These are phyloP conservation scores for Palloptera scutellata DNA, from an alignment of 2,888 invertebrate species.

Conservation along the genomic window DNA sequence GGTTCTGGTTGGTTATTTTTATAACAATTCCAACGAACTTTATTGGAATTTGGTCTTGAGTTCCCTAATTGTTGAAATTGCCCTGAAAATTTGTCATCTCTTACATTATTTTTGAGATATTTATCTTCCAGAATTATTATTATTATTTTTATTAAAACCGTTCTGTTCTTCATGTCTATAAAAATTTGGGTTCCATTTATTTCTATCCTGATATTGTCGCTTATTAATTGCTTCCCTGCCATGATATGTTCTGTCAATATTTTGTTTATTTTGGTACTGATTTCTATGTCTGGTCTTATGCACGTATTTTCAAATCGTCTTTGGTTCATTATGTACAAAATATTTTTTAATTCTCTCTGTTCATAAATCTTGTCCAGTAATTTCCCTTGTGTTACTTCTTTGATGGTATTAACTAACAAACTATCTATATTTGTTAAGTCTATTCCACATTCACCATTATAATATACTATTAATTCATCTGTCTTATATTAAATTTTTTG, in stretches of 20 bases:
- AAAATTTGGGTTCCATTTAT: too few species aligned
- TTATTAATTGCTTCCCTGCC: too few species aligned
- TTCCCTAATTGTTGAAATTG: constrained; percentile 1
- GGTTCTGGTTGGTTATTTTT: constrained; percentile 9
- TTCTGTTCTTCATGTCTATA: neutral
- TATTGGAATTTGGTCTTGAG: neutral
- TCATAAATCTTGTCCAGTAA: constrained; percentile 18
- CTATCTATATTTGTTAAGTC: constrained; percentile 3
- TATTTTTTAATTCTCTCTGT: neutral
- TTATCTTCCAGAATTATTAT: constrained; percentile 9
- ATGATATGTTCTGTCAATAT: neutral
- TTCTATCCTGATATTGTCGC: too few species aligned
- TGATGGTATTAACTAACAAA: constrained; percentile 22
- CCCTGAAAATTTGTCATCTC: constrained; percentile 9
- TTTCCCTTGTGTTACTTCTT: constrained; percentile 15
- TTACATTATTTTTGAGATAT: neutral
- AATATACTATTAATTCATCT: constrained; percentile 10
- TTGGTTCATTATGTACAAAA: constrained; percentile 7
- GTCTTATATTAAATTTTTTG: constrained; percentile 18
- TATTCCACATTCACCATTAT: neutral
- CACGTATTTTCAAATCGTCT: constrained; percentile 17
- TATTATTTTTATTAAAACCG: neutral
- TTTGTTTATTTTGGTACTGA: neutral
- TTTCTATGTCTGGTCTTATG: neutral
- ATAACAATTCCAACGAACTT: too few species aligned